Evolutionary conservation across 2,888 invertebrate species (phyloP), one percentile per base, ranked within the genome.

Genomic region (Dicranocentrus wangi): DNA sequence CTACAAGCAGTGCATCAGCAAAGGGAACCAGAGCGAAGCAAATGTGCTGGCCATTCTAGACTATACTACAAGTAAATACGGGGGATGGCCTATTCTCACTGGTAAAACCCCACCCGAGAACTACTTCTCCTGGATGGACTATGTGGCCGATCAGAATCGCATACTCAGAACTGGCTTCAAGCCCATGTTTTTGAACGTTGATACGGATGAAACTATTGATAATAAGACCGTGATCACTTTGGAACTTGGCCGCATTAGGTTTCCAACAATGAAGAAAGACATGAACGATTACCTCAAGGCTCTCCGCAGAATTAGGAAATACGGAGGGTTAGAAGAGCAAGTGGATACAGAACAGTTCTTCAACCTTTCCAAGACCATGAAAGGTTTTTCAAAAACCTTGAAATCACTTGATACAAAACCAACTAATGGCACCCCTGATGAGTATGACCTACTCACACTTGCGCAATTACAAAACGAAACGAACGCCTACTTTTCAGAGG

Each of bases 21-120:
- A 68, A 60, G 25, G 66, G 65, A 28, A 15, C 15, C 7, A 55
- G 2, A 21, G 23, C 1, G 25, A 21, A 55, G 10, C 3, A 7
- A 32, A 7, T 10, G 32, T 32, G 3, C 32, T 7, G 32, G n/a
- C n/a, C n/a, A 77, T 77, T 32, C 1, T 51, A 19, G 23, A 60
- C 0, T 39, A 53, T 13, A 8, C 27, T 5, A 3, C 23, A 0
- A 60, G 43, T 10, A 19, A 51, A 15, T 77, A 77, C 28, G 77
- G 77, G 15, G 58, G 68, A 23, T 77, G 77, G 77, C 77, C 77
- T 77, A 28, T 39, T 77, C 5, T 63, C 69, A 10, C 68, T 63
- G 51, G 55, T 28, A 25, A 61, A 77, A n/a, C n/a, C n/a, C 15
- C 69, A 61, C n/a, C 60, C 60, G 5, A 43, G 61, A 32, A 61